A percentile compares a stretch with the other conserved stretches of the same genome.
Evolutionary conservation across 2,888 invertebrate genomes (phyloP).

Genomic region (Cataglyphis albicans): DNA sequence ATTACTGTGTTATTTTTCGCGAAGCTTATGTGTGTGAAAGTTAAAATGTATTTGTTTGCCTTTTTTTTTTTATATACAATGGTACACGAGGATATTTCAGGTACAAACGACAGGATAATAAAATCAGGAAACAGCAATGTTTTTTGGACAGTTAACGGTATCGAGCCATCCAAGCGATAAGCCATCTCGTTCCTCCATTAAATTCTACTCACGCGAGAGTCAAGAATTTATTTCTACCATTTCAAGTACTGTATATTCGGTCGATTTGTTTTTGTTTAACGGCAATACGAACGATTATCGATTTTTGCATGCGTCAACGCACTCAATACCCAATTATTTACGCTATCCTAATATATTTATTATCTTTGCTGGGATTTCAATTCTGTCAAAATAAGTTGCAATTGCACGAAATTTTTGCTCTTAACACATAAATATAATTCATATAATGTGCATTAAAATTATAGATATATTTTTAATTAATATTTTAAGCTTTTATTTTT

Average conservation of each 20-base stretch:
- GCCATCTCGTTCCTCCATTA: conserved; percentile 51
- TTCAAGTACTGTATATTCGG: conserved; percentile 33
- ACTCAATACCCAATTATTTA: conserved; percentile 21
- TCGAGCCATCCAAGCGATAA: conserved; percentile 46
- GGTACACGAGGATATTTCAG: conserved; percentile 15
- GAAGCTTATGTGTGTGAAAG: neutral
- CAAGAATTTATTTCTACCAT: conserved; percentile 53
- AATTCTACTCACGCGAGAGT: conserved; percentile 43
- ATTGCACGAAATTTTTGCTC: conserved; percentile 3
- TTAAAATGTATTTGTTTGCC: conserved; percentile 37
- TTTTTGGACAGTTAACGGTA: conserved; percentile 45
- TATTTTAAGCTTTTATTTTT: neutral
- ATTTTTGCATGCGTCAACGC: conserved; percentile 43
- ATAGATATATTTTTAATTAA: neutral
- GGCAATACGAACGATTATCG: conserved; percentile 45
- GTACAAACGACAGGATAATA: conserved; percentile 38
- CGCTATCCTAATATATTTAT: conserved; percentile 37
- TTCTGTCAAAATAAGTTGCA: conserved; percentile 27
- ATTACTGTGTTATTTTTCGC: conserved; percentile 33
- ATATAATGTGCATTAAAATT: neutral
- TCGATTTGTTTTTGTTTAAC: conserved; percentile 53
- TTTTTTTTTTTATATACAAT: neutral
- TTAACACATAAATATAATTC: neutral
- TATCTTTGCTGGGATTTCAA: conserved; percentile 34
- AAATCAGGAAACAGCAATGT: conserved; percentile 46